phyloP scores from a whole-genome alignment of 2,113 vertebrate genomes.

The Piprites chloris region DNA sequence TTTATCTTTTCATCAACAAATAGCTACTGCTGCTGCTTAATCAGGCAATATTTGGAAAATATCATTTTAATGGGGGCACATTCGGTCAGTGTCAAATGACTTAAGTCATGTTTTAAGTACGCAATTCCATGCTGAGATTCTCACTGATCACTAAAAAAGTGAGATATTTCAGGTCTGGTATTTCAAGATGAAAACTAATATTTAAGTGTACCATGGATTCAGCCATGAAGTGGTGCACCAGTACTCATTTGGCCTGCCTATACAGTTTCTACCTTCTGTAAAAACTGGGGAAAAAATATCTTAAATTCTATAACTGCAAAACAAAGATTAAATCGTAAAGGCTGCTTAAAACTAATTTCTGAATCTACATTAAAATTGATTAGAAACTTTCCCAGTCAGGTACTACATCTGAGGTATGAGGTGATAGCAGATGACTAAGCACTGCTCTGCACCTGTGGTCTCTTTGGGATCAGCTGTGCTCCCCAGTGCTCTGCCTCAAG shows the following conservation, averaged over 20 bases:
- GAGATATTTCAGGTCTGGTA: not conserved
- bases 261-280: not conserved
- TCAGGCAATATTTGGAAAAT: slow-evolving; percentile 54
- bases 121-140: slow-evolving; percentile 5
- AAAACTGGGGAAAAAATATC: not conserved
- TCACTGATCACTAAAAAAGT: not conserved
- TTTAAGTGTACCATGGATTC: not conserved
- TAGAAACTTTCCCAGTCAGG: not conserved
- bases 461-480: not conserved
- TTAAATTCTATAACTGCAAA: not conserved
- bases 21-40: slow-evolving; percentile 58
- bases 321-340: not conserved
- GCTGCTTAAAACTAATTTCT: not conserved
- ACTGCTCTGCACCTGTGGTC: not conserved
- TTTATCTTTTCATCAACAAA: slow-evolving; percentile 68
- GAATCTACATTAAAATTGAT: not conserved
- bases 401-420: not conserved
- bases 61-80: slow-evolving; percentile 51
- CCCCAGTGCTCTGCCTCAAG: not conserved
- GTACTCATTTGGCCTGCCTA: not conserved
- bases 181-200: not conserved
- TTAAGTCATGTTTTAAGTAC: slow-evolving; percentile 47
- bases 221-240: not conserved
- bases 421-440: not conserved
- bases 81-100: slow-evolving; percentile 47